Base-by-base conservation (phyloP, 92 coral and sea anemone species). In the Blastomussa wellsi region DNA sequence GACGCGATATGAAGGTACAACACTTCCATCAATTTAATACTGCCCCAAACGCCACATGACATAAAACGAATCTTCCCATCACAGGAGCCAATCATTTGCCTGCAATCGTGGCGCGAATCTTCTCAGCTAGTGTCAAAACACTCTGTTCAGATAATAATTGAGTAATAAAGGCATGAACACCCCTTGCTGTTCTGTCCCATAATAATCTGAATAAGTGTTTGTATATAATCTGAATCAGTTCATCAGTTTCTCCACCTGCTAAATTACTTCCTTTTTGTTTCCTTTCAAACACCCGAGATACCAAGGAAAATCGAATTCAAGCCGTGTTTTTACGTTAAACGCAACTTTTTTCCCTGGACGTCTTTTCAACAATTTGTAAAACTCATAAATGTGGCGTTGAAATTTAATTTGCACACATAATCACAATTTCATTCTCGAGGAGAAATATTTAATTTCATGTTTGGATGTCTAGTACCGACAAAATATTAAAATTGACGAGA, bases 81-180 rank as follows among this genome's bases (percentile, higher is more conserved):
- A 29, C 44, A 1, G 20, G 12, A 81, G 29, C 79, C 78, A 78
- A 79, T 82, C 78, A 42, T n/a, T 29, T 55, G 20, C 33, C 8
- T 24, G 48, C 24, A 42, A 37, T 72, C 42, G 12, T 33, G n/a
- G 79, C 44, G 8, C 39, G 81, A 75, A 52, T 15, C 41, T 42
- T 83, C n/a, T 29, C n/a, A 75, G 32, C 59, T 74, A 57, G 59
- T 74, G 70, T 60, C 73, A 57, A 81, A 83, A 74, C 87, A 74
- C 80, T 74, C 22, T 60, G 55, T 82, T 83, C 64, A 44, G 47
- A 70, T 51, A 24, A 72, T 35, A 82, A 82, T 53, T 35, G 85
- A 32, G 47, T 13, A 22, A 49, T 81, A 69, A 68, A 81, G 77
- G 24, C 10, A 35, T 35, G 32, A 33, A 22, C 85, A 53, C 72